Evolutionary conservation across 2,113 vertebrate species (phyloP).

Genomic region (Tenebrosternarchus preto): DNA sequence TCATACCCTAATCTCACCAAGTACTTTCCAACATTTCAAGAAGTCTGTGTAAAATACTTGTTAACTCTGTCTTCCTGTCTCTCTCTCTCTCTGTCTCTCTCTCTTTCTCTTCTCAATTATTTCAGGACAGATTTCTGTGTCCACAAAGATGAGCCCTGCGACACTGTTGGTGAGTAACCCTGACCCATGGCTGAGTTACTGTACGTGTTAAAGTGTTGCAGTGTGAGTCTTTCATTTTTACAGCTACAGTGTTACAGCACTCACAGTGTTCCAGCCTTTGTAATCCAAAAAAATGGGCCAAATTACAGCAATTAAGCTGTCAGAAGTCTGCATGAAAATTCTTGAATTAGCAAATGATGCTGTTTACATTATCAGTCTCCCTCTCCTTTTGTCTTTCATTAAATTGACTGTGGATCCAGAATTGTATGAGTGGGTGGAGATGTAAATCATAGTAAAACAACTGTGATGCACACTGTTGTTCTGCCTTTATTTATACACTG

Average conservation of each 20-base stretch:
- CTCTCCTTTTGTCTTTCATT: neutral
- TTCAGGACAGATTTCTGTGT: constrained; percentile 98
- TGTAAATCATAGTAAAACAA: neutral
- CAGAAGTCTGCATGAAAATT: constrained; percentile 24
- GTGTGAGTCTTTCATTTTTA: constrained; percentile 5
- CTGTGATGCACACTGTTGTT: neutral
- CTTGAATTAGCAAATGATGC: constrained; percentile 14
- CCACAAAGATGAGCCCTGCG: constrained; percentile 96
- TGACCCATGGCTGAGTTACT: neutral
- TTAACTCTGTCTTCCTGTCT: neutral
- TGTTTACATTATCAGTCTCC: neutral
- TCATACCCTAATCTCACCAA: neutral
- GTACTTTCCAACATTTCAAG: constrained; percentile 3
- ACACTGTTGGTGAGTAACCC: constrained; percentile 92
- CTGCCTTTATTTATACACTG: neutral
- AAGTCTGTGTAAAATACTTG: neutral
- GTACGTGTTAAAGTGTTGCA: neutral
- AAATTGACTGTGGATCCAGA: neutral
- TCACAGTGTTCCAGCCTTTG: neutral
- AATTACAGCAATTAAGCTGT: constrained; percentile 38
- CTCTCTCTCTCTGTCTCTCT: constrained; percentile 6
- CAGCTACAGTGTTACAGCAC: neutral
- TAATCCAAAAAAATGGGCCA: neutral
- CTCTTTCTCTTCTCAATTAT: constrained; percentile 52
- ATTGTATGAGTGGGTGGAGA: neutral